A percentile compares a stretch with the other conserved stretches of the same genome.
These are phyloP conservation scores for Tinamus major DNA, from an alignment of 2,797 vertebrate genomes.

Conservation along the genomic window DNA sequence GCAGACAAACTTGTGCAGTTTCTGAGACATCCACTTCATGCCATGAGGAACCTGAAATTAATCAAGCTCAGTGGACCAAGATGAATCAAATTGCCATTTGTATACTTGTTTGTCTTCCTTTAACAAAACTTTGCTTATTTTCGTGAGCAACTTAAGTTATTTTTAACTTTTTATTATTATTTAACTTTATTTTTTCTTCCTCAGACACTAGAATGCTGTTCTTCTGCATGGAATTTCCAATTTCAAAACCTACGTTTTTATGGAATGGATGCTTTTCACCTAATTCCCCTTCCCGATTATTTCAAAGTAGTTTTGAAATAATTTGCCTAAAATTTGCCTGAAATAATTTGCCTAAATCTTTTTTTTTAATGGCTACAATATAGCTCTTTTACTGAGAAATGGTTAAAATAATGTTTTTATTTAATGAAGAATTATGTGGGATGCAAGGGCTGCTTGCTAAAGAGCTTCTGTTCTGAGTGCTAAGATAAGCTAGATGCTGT, in stretches of 20 bases:
- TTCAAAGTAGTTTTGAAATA: background rate
- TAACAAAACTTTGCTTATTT: background rate
- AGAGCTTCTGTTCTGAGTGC: background rate
- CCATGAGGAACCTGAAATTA: background rate
- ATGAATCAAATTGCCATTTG: too few relatives aligned
- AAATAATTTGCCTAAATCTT: too few relatives aligned
- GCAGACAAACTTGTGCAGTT: background rate
- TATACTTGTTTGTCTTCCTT: background rate
- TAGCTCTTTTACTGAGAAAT: background rate
- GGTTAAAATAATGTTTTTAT: background rate
- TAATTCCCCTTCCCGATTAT: background rate
- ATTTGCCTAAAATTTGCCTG: too few relatives aligned
- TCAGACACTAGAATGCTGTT: background rate
- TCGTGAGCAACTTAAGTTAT: too few relatives aligned
- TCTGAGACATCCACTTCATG: background rate
- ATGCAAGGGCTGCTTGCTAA: background rate
- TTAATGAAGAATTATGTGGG: background rate
- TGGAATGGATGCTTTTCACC: background rate
- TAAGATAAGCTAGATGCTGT: background rate
- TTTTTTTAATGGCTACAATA: background rate
- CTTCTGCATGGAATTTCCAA: background rate
- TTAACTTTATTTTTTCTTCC: too few relatives aligned
- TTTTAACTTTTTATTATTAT: too few relatives aligned
- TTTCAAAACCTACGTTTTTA: background rate
- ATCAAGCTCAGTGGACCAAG: background rate